phyloP scores from a whole-genome alignment of 2,888 invertebrate species.

The Drosophila mimetica region DNA sequence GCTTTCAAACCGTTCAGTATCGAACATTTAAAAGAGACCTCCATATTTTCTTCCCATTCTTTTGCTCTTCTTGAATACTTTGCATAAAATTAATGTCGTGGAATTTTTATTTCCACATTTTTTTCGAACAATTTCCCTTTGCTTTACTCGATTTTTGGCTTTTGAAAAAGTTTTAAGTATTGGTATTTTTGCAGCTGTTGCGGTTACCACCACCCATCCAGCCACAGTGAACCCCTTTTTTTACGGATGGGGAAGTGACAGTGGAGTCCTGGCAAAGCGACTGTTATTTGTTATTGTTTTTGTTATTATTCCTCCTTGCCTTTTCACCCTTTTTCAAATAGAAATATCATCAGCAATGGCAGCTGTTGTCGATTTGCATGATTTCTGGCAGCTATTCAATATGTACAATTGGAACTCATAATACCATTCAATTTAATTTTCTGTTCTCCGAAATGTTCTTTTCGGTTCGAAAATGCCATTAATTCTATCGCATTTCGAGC shows the following conservation, averaged over 20 bases:
- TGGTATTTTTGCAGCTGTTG: conserved; percentile 58
- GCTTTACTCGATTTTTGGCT: conserved; percentile 39
- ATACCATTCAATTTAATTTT: neutral
- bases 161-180: conserved; percentile 42
- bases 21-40: neutral
- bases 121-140: neutral
- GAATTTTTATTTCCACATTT: conserved; percentile 1
- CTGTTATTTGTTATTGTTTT: conserved; percentile 45
- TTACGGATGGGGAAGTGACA: conserved; percentile 5
- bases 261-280: conserved; percentile 17
- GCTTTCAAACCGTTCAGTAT: too few relatives aligned
- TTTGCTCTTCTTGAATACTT: neutral
- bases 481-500: conserved; percentile 11
- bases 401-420: neutral
- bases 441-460: neutral
- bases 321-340: conserved; percentile 15
- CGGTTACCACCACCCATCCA: conserved; percentile 9
- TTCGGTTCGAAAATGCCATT: neutral
- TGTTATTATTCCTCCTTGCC: conserved; percentile 43
- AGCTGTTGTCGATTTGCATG: conserved; percentile 29
- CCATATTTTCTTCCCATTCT: neutral
- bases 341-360: neutral
- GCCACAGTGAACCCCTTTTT: conserved; percentile 2
- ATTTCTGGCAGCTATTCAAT: conserved; percentile 13
- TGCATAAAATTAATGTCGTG: conserved; percentile 7